These are phyloP conservation scores for Periparus ater DNA, from an alignment of 2,797 vertebrate species.

Conservation along the genomic window DNA sequence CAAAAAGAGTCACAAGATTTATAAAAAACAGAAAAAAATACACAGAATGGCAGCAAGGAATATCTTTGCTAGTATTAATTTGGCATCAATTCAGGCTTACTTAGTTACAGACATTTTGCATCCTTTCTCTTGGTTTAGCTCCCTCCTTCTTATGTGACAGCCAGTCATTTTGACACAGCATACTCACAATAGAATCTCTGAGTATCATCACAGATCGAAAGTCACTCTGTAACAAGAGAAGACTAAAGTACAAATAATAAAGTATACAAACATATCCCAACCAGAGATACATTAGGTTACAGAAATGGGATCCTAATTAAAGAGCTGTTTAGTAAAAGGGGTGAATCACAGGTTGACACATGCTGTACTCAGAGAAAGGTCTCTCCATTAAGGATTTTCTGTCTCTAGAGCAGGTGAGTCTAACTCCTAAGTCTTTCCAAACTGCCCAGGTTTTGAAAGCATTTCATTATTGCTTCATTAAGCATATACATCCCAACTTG, in stretches of 20 bases:
- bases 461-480: not conserved
- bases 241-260: not conserved
- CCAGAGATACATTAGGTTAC: not conserved
- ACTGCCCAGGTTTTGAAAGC: not conserved
- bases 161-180: not conserved
- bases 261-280: not conserved
- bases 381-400: not conserved
- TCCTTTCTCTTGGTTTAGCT: not conserved
- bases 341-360: not conserved
- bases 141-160: not conserved
- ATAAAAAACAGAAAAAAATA: not conserved
- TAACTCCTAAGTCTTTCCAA: not conserved
- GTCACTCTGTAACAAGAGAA: not conserved
- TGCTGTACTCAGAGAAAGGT: not conserved
- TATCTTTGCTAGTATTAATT: not conserved
- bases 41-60: not conserved
- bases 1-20: not conserved
- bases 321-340: not conserved
- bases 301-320: not conserved
- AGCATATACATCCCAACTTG: not conserved
- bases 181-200: not conserved
- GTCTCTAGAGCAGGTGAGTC: not conserved
- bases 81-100: not conserved
- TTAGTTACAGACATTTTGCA: not conserved
- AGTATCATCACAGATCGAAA: not conserved